phyloP scores from a whole-genome alignment of 2,888 invertebrate species.

The Amphipoea lucens region DNA sequence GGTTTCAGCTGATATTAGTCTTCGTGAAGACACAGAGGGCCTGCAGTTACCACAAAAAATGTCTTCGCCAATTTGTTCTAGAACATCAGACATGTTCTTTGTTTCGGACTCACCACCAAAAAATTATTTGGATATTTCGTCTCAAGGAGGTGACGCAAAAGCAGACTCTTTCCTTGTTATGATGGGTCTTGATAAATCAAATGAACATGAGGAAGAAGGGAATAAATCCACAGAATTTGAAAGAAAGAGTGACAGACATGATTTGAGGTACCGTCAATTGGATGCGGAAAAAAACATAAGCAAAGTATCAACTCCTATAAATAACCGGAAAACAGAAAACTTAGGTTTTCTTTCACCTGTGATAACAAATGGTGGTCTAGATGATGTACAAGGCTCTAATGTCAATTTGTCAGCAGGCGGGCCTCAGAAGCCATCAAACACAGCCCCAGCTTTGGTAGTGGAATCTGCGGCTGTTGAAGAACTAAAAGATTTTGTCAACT shows the following conservation, averaged over 20 bases:
- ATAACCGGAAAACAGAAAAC: slow-evolving; percentile 75
- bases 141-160: slow-evolving; percentile 75
- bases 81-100: slow-evolving; percentile 84
- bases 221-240: slow-evolving; percentile 78
- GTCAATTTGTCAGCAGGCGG: slow-evolving; percentile 64
- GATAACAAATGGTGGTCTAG: slow-evolving; percentile 75
- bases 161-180: slow-evolving; percentile 86
- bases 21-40: slow-evolving; percentile 82
- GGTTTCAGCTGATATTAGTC: slow-evolving; percentile 82
- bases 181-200: slow-evolving; percentile 85
- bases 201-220: slow-evolving; percentile 78
- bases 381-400: slow-evolving; percentile 74
- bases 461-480: slow-evolving; percentile 80
- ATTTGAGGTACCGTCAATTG: slow-evolving; percentile 74
- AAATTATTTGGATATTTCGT: slow-evolving; percentile 70
- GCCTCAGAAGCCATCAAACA: slow-evolving; percentile 69
- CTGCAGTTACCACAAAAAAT: slow-evolving; percentile 72
- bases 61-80: slow-evolving; percentile 75
- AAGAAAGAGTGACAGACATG: slow-evolving; percentile 78
- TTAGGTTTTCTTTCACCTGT: slow-evolving; percentile 80
- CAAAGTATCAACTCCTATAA: slow-evolving; percentile 86
- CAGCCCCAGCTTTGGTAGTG: slow-evolving; percentile 62
- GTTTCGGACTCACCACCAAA: slow-evolving; percentile 83
- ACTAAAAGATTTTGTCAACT: slow-evolving; percentile 84
- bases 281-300: slow-evolving; percentile 82